phyloP scores from a whole-genome alignment of 2,797 vertebrate genomes.

The Tenualosa ilisha region DNA sequence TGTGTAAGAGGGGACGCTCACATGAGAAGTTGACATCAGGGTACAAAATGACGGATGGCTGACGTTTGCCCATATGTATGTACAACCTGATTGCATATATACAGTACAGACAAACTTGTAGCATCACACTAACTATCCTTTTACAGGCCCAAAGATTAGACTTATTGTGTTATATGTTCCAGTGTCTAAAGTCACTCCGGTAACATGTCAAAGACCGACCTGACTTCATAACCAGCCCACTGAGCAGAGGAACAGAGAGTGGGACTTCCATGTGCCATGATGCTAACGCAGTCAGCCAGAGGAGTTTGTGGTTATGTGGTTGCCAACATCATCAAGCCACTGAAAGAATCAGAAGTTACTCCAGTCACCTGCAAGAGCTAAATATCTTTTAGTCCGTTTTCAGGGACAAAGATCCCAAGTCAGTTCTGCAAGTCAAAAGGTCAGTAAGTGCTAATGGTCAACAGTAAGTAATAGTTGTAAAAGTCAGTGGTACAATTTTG shows the following conservation, averaged over 20 bases:
- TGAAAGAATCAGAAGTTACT: background rate
- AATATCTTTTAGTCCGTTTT: background rate
- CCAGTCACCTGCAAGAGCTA: background rate
- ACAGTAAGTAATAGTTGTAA: background rate
- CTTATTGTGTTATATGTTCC: background rate
- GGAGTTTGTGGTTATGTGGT: slow-evolving; percentile 14
- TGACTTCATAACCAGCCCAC: background rate
- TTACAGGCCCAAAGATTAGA: slow-evolving; percentile 17
- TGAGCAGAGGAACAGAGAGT: background rate
- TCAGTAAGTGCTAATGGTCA: slow-evolving; percentile 12
- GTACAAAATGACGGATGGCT: slow-evolving; percentile 43
- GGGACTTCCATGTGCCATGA: background rate
- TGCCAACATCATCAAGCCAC: background rate
- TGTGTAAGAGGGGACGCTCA: background rate
- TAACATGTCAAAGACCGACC: background rate
- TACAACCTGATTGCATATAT: slow-evolving; percentile 51
- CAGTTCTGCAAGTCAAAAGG: background rate
- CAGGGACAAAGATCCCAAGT: background rate
- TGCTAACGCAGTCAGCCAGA: background rate
- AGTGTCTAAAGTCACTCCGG: background rate
- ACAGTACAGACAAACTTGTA: slow-evolving; percentile 34
- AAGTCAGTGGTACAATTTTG: background rate
- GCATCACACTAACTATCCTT: background rate
- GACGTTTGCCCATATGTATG: slow-evolving; percentile 43
- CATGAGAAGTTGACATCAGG: slow-evolving; percentile 45